phyloP scores from a whole-genome alignment of 2,888 invertebrate genomes.

The Artemia sinica region DNA sequence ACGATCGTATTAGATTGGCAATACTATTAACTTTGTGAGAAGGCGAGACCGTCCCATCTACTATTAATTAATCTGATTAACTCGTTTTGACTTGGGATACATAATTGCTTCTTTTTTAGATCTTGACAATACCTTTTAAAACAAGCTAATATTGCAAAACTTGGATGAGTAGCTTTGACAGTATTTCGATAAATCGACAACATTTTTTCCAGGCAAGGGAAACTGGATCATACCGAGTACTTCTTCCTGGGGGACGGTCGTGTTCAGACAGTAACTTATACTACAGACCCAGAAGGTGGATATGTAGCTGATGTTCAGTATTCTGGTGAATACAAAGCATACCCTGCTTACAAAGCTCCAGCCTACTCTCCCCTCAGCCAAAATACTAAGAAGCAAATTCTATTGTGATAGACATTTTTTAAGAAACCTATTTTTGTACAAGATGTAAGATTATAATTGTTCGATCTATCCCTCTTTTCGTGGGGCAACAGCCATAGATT shows the following conservation, averaged over 20 bases:
- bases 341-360: slow-evolving; percentile 10
- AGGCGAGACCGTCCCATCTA: too few species aligned
- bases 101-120: too few species aligned
- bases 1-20: too few species aligned
- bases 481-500: too few species aligned
- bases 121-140: too few species aligned
- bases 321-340: neutral
- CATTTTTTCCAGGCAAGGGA: neutral
- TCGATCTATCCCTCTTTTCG: too few species aligned
- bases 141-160: too few species aligned
- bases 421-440: slow-evolving; percentile 9
- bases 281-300: neutral
- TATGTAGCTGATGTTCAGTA: slow-evolving; percentile 7
- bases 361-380: slow-evolving; percentile 10
- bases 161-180: too few species aligned
- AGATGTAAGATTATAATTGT: neutral
- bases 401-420: neutral
- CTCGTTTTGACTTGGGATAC: too few species aligned
- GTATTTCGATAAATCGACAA: too few species aligned
- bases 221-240: neutral
- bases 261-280: neutral
- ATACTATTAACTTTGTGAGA: too few species aligned
- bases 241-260: slow-evolving; percentile 2
- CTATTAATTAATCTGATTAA: too few species aligned
- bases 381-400: neutral